Conservation (phyloP, 2,113 vertebrate species). For the Accipiter cooperii region DNA sequence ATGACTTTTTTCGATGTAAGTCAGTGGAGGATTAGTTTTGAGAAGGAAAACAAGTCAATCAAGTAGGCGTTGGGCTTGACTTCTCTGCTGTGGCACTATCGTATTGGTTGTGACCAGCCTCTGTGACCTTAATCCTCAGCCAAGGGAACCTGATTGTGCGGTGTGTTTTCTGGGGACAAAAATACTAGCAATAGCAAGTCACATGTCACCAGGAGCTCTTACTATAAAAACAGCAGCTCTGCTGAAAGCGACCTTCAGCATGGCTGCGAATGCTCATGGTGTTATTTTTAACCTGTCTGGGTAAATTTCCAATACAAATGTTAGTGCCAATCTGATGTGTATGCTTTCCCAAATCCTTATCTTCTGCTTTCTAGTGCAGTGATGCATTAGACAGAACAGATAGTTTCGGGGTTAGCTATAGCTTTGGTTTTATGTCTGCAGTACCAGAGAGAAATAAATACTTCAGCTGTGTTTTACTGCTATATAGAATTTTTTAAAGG, state of each 20-base stretch:
- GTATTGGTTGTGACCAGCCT: not conserved
- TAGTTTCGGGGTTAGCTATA: not conserved
- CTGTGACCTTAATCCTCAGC: not conserved
- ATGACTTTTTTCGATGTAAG: fast-evolving
- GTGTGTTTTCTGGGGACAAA: not conserved
- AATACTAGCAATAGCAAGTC: not conserved
- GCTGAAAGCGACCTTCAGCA: slow-evolving; percentile 27
- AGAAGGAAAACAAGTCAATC: not conserved
- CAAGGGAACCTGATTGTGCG: not conserved
- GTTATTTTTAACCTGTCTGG: slow-evolving; percentile 60
- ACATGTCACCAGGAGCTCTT: not conserved
- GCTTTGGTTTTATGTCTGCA: not conserved
- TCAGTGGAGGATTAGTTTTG: not conserved
- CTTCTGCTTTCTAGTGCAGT: slow-evolving; percentile 36
- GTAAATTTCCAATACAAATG: slow-evolving; percentile 26
- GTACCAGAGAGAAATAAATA: not conserved
- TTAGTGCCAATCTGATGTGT: slow-evolving; percentile 13
- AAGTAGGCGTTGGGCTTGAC: not conserved
- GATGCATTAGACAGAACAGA: not conserved
- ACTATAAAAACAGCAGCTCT: not conserved
- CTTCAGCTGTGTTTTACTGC: not conserved
- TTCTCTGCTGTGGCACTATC: not conserved
- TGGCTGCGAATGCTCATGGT: not conserved
- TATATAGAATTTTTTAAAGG: not conserved
- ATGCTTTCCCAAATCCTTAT: not conserved